Evolutionary conservation across 30 jellyfish, hydroid and myxozoan species (phyloP), one percentile per base, ranked within the genome.

Genomic region (Hydra vulgaris): DNA sequence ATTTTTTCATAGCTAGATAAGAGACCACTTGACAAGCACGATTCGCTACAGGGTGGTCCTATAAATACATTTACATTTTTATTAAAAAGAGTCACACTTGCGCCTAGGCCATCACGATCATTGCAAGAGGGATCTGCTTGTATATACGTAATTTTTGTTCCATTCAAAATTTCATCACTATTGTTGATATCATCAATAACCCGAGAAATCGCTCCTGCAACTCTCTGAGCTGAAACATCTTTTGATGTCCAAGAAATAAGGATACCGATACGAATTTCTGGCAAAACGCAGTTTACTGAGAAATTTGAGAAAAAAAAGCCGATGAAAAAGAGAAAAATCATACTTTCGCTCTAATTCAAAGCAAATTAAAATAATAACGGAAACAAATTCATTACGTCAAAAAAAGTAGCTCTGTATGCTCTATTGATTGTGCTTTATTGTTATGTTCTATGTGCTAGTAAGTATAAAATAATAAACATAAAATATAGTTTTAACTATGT

Each of bases 31-130:
- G 92, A 89, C 15, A 85, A 72, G 78, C 97, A 90, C 19, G 90
- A 77, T 81, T 25, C 82, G 22, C 95, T 81, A 76, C 97, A 90
- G 15, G 93, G 94, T 0, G 97, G 97, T 53, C 97, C 97, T n/a
- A 90, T 74, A 85, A 77, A 78, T 1, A 74, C 97, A 52, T 79
- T 69, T 27, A 85, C 94, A 25, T 88, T 77, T 23, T 55, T 52
- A 19, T 81, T 84, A 75, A 79, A 76, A 18, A 90, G 91, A 52
- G 53, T 79, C 23, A 83, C 88, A 0, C 94, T 88, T 25, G 91
- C 94, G 1, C 95, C 97, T 8, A 86, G 86, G 1, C 90, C 97
- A 19, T 82, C 89, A 7, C 80, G 71, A 8, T 80, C 95, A 61
- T 85, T 78, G 80, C 97, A 90, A 16, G 61, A 81, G 7, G 95